Evolutionary conservation across 2,888 invertebrate genomes (phyloP), one percentile per base, ranked within the genome.

Genomic region (Melipona beecheii): DNA sequence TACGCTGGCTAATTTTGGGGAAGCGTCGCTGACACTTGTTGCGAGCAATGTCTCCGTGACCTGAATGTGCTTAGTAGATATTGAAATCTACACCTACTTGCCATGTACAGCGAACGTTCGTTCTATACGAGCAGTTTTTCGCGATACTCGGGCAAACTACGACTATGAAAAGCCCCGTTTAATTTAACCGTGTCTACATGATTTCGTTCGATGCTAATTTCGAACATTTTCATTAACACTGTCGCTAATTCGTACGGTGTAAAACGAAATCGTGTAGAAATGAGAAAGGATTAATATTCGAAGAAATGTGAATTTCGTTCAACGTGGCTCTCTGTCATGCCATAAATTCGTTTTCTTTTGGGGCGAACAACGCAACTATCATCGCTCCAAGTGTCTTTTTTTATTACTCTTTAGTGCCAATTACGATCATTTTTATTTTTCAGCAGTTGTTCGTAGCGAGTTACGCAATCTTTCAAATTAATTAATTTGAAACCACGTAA

Each of bases 1-100:
- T 71, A 52, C 43, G 43, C 56, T 17, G 65, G 52, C 36, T 58
- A 66, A 71, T 54, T 77, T 71, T 66, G 66, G 65, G 78, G 60
- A 71, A 65, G 43, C 66, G 50, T 77, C 70, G 54, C 77, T 66
- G 81, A 69, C 81, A 81, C 79, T 78, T 78, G 79, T 73, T 81
- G 81, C 78, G 64, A 81, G 56, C 68, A 62, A 54, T 64, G 69
- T 78, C 68, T 49, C 31, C 52, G 36, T 69, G 62, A 69, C 62
- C 62, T 24, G 56, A 69, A 78, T 68, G 31, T 21, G 60, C 54
- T 78, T 81, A 81, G 75, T 69, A 75, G 69, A 49, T 75, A 79
- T 79, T 69, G 62, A 78, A 68, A 60, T 68, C 60, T 52, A 52
- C 78, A 58, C 78, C 60, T 68, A 71, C 54, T 71, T 65, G 56